Evolutionary conservation across 2,113 vertebrate genomes (phyloP), one percentile per base, ranked within the genome.

Genomic region (Poecilia latipinna): DNA sequence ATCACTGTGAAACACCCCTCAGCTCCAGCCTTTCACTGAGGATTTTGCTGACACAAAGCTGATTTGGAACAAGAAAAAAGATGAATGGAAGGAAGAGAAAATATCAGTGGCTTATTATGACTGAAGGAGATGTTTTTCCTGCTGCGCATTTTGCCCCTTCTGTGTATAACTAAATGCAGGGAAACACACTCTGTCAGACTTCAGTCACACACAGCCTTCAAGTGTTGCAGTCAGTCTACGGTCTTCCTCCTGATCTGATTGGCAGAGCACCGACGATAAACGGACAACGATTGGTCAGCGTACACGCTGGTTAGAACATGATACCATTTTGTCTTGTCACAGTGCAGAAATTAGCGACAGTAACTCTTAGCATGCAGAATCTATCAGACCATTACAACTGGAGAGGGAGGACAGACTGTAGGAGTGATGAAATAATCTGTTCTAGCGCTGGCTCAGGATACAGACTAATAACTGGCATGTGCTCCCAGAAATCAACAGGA

Each of bases 241-340:
- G 51, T 79, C 85, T 75, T 75, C 78, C 70, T 71, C 75, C 71
- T 62, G 76, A 69, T 86, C 75, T 86, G 68, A 93, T 93, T 94
- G 70, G 93, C 80, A 2, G 66, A 82, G 70, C 28, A n/a, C 24
- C 7, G 8, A 51, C 35, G 74, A 84, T 71, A 85, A 84, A 77
- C 70, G 37, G 75, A 24, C 62, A 78, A 1, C 39, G 70, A 94
- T 90, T 94, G 92, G 93, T 73, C 51, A 54, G 84, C 77, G 7
- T 51, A 31, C 70, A 73, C 76, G 83, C 80, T 79, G 81, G 79
- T 75, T 86, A 78, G 70, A 26, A 70, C 88, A 75, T 88, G 79
- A 83, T 1, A 57, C 79, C 62, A 29, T 37, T 24, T 80, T 75
- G 76, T 79, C 78, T 89, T 73, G 88, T 83, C 82, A 76, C 42